Base-by-base conservation (phyloP, 2,113 vertebrate genomes). In the Notothenia rossii region DNA sequence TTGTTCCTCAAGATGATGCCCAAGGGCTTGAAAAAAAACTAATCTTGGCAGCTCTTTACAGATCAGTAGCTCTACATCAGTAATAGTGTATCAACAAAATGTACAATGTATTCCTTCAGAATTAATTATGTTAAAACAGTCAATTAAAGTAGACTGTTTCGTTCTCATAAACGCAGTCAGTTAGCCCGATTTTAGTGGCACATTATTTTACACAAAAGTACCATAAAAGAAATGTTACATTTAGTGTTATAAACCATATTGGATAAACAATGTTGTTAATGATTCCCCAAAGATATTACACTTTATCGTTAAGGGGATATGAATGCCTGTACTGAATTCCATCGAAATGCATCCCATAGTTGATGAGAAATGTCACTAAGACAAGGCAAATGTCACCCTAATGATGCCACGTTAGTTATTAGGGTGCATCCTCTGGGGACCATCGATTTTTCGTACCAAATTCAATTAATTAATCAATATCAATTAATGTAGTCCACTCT, bases 1-100 rank as follows among this genome's bases (percentile, higher is more conserved):
- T 81, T 82, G 83, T 86, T 85, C 51, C 20, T 72, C 14, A 49
- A 67, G 63, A 88, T 59, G 63, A 84, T 58, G 71, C 86, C 83
- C 1, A 29, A 49, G 77, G 86, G 72, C 50, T 85, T 84, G 53
- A 65, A 71, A 29, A 29, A 7, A 72, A 86, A 85, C 48, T 71
- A 60, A 51, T 85, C 50, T 77, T 79, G 60, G 64, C 67, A 85
- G 84, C 73, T 67, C 49, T 84, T 79, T 48, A 61, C 63, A 86
- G 61, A 90, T 87, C 70, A 82, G 76, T 53, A 65, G 61, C 68
- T 76, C 40, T 48, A 84, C 65, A 71, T 4, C 22, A 78, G 60
- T 58, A 68, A 85, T 80, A 77, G 65, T 56, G 66, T 75, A 49
- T 84, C 62, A 65, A 63, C 33, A 79, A 73, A 79, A 46, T 72